Evolutionary conservation across 2,113 vertebrate genomes (phyloP), one percentile per base, ranked within the genome.

Genomic region (Rhagologus leucostigma): DNA sequence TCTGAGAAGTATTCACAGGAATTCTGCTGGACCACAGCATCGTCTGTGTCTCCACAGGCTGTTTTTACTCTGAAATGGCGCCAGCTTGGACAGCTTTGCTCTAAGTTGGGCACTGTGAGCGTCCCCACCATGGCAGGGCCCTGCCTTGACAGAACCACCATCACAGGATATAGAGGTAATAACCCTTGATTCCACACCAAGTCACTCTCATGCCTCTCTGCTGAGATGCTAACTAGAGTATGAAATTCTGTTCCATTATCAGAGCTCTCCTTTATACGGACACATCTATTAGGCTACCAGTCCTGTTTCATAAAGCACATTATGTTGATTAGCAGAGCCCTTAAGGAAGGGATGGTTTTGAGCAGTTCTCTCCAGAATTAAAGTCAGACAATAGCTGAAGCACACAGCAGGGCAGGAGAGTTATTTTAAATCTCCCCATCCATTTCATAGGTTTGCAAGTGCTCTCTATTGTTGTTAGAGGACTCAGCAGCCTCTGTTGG

Each of bases 281-380:
- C 57, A 85, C 84, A 82, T 65, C 65, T 42, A 29, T 89, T 37
- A 68, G 65, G 50, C 53, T 50, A 13, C 37, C n/a, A 87, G 91
- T 69, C 57, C 77, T 50, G 39, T 4, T 53, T 49, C 53, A 79
- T 69, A 50, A 73, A 91, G 84, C 47, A 90, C 59, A 90, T 87
- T 50, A 88, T 53, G 79, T 24, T 92, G 90, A 94, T 95, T 78
- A 96, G 73, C 35, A 55, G 29, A 89, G 89, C 65, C 78, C 78
- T 85, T 16, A 52, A 84, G 55, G 85, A 75, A 91, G n/a, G 44
- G 46, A 71, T 81, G 68, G 86, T 41, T 75, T 41, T 12, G 52
- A 95, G 77, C 62, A 53, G 49, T 35, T 89, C 55, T 69, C 81
- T 87, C 55, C 55, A 93, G 81, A 85, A 68, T 13, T 65, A 5